Evolutionary conservation across 2,797 vertebrate species (phyloP).

Genomic region (Notoglanidium macrostoma): DNA sequence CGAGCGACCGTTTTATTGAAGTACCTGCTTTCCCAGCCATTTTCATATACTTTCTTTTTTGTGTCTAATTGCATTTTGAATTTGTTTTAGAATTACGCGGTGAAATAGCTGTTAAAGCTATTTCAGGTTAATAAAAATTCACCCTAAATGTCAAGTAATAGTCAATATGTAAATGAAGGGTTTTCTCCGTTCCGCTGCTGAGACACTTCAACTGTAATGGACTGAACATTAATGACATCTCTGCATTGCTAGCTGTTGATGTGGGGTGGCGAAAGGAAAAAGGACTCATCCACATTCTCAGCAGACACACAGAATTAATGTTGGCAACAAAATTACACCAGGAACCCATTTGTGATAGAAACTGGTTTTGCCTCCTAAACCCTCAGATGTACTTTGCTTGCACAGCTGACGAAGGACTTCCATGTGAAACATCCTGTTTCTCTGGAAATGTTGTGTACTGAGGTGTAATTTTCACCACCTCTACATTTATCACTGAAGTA

Average conservation of each 20-base stretch:
- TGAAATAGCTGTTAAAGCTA: background rate
- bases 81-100: background rate
- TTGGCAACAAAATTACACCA: background rate
- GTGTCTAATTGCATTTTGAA: background rate
- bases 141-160: background rate
- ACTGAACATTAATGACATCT: background rate
- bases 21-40: background rate
- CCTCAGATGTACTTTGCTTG: background rate
- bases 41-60: background rate
- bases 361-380: background rate
- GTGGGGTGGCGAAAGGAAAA: background rate
- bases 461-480: background rate
- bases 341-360: background rate
- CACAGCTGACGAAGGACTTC: background rate
- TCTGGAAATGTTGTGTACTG: background rate
- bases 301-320: background rate
- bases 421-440: background rate
- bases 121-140: background rate
- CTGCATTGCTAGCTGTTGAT: background rate
- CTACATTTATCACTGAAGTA: background rate
- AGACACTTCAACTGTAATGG: background rate
- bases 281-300: background rate
- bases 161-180: background rate
- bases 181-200: background rate
- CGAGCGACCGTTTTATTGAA: background rate